Base-by-base conservation (phyloP, 2,888 invertebrate species). In the Euplagia quadripunctaria region DNA sequence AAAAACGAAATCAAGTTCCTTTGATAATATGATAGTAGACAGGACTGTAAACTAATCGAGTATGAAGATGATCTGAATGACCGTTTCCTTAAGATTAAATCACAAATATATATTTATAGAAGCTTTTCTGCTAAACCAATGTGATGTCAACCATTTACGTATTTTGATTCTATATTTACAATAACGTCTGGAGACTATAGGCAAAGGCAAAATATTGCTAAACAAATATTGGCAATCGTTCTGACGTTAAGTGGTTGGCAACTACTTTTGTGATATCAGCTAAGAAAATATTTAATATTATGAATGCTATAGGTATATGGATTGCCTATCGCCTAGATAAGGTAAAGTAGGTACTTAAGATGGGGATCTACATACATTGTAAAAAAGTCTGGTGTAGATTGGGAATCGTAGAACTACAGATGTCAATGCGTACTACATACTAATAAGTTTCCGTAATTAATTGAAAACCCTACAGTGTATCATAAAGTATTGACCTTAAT, bases 141-240 rank as follows among this genome's bases (percentile, higher is more conserved):
- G 51, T 72, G 63, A 67, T 71, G 71, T 71, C 71, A 71, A 71
- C 58, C 42, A 46, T 64, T 70, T 73, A 43, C 70, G 67, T 74
- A 31, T 46, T 55, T 52, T 11, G 46, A 43, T 65, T 16, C 52
- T 58, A 63, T 71, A 71, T 71, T 65, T 71, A 65, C 58, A 70
- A 17, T 42, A 49, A 20, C 64, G 72, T 64, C 68, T 72, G 72
- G 64, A 64, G 68, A 64, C 64, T 64, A 31, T 31, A 72, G 68
- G 64, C 68, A 67, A 68, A 61, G 72, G 58, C 46, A 64, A 68
- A 55, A 72, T 68, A 64, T 52, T 68, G 17, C 52, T 20, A 52
- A 63, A 42, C 52, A 42, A 61, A 71, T 71, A 61, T 67, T 63
- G 42, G 52, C 43, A 52, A 65, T 58, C 46, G 61, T 14, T 55